phyloP scores from a whole-genome alignment of 2,888 invertebrate species.

The Drosophila mimetica region DNA sequence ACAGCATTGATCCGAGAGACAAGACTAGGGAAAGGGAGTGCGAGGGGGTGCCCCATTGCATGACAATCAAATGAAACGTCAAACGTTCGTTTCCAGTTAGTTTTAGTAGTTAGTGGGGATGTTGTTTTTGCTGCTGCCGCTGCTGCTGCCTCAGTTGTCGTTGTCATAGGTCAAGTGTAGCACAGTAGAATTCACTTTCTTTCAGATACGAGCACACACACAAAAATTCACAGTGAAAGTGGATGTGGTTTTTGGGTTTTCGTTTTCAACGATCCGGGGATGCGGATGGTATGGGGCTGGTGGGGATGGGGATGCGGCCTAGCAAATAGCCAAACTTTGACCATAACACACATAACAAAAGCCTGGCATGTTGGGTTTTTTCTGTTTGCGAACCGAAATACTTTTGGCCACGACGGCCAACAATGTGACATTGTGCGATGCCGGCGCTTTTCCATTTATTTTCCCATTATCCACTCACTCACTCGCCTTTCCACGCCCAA shows the following conservation, averaged over 20 bases:
- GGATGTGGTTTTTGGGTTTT: slow-evolving; percentile 26
- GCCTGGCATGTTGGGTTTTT: slow-evolving; percentile 44
- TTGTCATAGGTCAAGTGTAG: slow-evolving; percentile 80
- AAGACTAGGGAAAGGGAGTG: slow-evolving; percentile 23
- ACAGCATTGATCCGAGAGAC: slow-evolving; percentile 73
- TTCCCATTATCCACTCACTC: slow-evolving; percentile 36
- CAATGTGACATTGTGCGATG: slow-evolving; percentile 61
- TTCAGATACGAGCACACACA: slow-evolving; percentile 45
- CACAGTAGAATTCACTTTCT: slow-evolving; percentile 78
- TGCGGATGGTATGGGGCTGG: background rate
- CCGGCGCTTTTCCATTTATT: slow-evolving; percentile 37
- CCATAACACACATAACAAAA: slow-evolving; percentile 70
- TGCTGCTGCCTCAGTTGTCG: slow-evolving; percentile 34
- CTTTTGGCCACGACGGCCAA: slow-evolving; percentile 49
- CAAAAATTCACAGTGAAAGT: slow-evolving; percentile 72
- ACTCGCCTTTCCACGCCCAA: slow-evolving; percentile 44
- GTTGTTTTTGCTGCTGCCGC: slow-evolving; percentile 24
- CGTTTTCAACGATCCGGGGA: slow-evolving; percentile 3
- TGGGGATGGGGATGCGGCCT: slow-evolving; percentile 20
- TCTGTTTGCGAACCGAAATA: slow-evolving; percentile 46
- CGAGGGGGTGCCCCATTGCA: slow-evolving; percentile 49
- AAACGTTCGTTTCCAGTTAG: slow-evolving; percentile 50
- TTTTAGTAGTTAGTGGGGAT: slow-evolving; percentile 3
- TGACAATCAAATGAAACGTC: slow-evolving; percentile 76
- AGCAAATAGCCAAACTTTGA: slow-evolving; percentile 48